A percentile compares a stretch with the other conserved stretches of the same genome.
Evolutionary conservation across 2,888 invertebrate genomes (phyloP).

Genomic region (Pelosia muscerda): DNA sequence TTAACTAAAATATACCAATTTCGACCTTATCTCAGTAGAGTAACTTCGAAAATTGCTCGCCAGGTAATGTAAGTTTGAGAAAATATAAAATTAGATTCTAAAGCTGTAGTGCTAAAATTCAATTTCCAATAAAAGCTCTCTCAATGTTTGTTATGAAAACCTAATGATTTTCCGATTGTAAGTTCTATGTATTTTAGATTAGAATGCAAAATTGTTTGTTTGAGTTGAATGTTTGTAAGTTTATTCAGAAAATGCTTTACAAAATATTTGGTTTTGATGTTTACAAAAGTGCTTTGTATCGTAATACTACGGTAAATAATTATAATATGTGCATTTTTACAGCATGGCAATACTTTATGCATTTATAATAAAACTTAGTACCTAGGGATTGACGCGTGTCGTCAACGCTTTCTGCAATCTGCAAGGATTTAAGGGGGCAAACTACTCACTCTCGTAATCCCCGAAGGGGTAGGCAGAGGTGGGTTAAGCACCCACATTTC

Average conservation of each 20-base stretch:
- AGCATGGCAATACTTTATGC: no score
- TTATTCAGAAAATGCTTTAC: conserved; percentile 36
- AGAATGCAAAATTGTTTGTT: conserved; percentile 32
- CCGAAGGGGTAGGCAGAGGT: no score
- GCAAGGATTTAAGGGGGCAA: no score
- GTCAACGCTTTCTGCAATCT: no score
- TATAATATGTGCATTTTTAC: no score
- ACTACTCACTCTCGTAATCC: no score
- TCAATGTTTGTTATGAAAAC: conserved; percentile 41
- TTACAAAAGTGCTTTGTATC: background rate
- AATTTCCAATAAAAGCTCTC: conserved; percentile 51
- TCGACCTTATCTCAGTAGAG: conserved; percentile 4
- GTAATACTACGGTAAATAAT: background rate
- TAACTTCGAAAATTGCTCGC: conserved; percentile 21
- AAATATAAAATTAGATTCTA: conserved; percentile 46
- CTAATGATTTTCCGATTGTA: conserved; percentile 51
- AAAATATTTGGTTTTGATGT: conserved; percentile 36
- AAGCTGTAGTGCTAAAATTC: conserved; percentile 46
- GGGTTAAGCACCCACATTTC: no score
- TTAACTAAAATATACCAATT: conserved; percentile 14
- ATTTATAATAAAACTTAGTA: no score
- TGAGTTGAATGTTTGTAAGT: conserved; percentile 33
- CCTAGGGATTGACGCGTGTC: no score
- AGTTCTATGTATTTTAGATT: conserved; percentile 34
- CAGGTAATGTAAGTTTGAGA: conserved; percentile 10